Evolutionary conservation across 2,797 vertebrate species (phyloP), one percentile per base, ranked within the genome.

Genomic region (Pangasius djambal): DNA sequence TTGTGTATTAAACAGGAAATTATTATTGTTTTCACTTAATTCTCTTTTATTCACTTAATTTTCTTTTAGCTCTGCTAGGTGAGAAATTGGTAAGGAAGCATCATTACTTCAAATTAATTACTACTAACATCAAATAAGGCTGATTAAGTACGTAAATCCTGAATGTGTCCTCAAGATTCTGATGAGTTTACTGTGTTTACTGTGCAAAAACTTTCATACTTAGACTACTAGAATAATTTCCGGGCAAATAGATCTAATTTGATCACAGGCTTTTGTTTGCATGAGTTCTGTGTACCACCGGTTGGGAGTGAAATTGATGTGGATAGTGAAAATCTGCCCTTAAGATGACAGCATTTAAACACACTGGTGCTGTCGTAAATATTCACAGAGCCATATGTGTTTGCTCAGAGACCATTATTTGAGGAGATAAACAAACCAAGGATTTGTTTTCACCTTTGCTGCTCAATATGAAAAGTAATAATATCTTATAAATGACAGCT

Each of bases 261-360:
- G 20, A 40, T 74, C 22, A 86, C 6, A 52, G 44, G 31, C 6
- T 55, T 61, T 37, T 63, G 44, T 85, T 28, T 78, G 28, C 57
- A 86, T 86, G 18, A 25, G 52, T 34, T 70, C 31, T 63, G 52
- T 82, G 50, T 65, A 57, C 61, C 16, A 25, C 28, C 31, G 44
- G 59, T 20, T 34, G 10, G 75, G 74, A 79, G 50, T 82, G 75
- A 67, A 81, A 90, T 70, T 55, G 52, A 83, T 63, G 59, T 88
- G 85, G 85, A 83, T 74, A 81, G 78, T 83, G 50, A 63, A 78
- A 88, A 67, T 74, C 72, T 86, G 85, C 65, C 59, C 63, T 69
- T 50, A 59, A 87, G 79, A 88, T 61, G 69, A 55, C 59, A 50
- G 72, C 87, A 87, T 37, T 82, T 86, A 86, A 89, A 90, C 86